These are phyloP conservation scores for Bos indicus DNA, from an alignment of 2,113 vertebrate genomes.

Conservation along the genomic window DNA sequence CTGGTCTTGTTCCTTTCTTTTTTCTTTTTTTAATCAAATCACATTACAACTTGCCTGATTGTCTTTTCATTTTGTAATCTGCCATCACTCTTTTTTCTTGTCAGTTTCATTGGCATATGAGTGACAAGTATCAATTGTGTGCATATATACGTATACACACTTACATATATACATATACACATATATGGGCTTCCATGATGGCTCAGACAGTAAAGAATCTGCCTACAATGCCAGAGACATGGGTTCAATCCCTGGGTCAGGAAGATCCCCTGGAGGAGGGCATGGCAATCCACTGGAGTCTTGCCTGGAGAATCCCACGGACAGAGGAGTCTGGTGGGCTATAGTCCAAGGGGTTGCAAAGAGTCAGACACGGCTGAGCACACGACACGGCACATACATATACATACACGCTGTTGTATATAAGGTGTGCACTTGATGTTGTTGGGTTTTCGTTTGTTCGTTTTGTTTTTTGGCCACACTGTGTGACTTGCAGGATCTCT, in stretches of 20 bases:
- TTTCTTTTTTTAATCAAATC: background rate
- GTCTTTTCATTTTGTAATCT: background rate
- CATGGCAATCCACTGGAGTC: background rate
- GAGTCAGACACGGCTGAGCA: background rate
- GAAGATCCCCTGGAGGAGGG: background rate
- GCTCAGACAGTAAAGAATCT: background rate
- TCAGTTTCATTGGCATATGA: background rate
- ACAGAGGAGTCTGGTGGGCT: background rate
- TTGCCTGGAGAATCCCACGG: background rate
- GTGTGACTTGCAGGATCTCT: background rate
- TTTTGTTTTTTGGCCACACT: background rate
- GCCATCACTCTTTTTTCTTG: background rate
- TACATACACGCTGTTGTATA: background rate
- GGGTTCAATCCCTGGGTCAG: background rate
- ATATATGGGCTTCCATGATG: background rate
- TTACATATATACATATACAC: background rate
- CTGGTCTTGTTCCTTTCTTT: background rate
- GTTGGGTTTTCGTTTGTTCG: background rate
- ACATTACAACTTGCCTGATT: background rate
- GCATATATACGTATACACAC: rapidly evolving
- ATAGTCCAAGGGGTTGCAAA: background rate
- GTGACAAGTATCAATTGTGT: background rate
- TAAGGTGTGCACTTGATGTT: too few relatives aligned
- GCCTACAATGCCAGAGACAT: background rate
- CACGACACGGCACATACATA: rapidly evolving